A percentile compares a stretch with the other conserved stretches of the same genome.
phyloP scores from a whole-genome alignment of 1,140 invertebrate species.

The Chironomus striatipennis region DNA sequence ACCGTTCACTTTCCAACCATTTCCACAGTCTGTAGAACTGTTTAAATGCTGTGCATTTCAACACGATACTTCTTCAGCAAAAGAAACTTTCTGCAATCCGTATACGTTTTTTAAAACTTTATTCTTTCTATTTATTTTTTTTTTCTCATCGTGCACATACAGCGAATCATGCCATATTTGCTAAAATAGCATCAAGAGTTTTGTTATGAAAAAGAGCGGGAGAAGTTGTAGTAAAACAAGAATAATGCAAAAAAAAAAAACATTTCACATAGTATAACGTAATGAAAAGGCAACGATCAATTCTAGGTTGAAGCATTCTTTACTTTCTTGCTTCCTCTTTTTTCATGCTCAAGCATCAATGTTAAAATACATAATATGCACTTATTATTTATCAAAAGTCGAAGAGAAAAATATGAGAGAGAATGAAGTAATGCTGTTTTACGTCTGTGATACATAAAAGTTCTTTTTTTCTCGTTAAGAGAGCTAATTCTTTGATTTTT shows the following conservation, averaged over 20 bases:
- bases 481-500: no score
- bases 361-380: no score
- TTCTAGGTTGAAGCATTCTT: constrained; percentile 12
- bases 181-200: no score
- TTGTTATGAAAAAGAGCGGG: not conserved
- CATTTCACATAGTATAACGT: not conserved
- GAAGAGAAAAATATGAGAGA: no score
- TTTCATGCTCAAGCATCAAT: not conserved
- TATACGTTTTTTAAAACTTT: no score
- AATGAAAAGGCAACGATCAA: not conserved
- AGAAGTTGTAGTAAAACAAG: not conserved
- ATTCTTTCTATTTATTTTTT: no score
- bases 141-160: no score
- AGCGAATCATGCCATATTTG: no score
- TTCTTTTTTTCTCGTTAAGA: no score
- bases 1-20: constrained; percentile 5
- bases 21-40: not conserved
- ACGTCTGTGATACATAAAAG: no score
- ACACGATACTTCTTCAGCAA: not conserved
- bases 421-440: no score
- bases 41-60: not conserved
- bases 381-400: no score
- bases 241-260: not conserved
- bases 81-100: not conserved
- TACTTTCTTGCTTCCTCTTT: not conserved